Evolutionary conservation across 64 coral and sea anemone genomes (phyloP).

Genomic region (Stylophora pistillata): DNA sequence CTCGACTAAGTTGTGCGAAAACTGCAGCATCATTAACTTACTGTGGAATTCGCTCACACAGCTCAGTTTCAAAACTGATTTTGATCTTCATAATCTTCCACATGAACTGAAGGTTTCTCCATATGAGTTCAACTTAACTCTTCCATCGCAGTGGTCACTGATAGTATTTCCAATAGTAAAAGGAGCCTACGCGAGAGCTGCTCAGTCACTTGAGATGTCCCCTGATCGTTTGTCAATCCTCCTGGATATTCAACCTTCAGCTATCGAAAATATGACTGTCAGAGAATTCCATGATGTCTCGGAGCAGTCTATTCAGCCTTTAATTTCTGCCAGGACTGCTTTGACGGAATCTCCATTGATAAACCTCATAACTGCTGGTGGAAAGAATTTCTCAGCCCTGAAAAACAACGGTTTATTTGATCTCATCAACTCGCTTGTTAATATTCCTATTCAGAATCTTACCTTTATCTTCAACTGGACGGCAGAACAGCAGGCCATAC

Average conservation of each 20-base stretch:
- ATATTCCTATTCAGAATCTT: conserved; percentile 42
- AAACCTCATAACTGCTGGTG: conserved; percentile 4
- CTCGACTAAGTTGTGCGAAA: conserved; percentile 26
- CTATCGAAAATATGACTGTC: conserved; percentile 57
- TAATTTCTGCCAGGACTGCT: conserved; percentile 26
- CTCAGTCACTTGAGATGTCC: conserved; percentile 9
- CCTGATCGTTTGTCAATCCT: conserved; percentile 49
- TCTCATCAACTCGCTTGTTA: conserved; percentile 33
- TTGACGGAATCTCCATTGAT: conserved; percentile 19
- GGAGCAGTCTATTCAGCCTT: conserved; percentile 19
- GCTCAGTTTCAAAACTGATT: conserved; percentile 9
- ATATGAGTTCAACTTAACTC: conserved; percentile 43
- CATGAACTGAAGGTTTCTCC: conserved; percentile 16
- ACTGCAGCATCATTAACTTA: conserved; percentile 38
- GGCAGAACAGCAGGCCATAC: not conserved
- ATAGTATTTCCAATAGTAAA: conserved; percentile 32
- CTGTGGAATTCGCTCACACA: conserved; percentile 34
- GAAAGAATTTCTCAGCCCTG: conserved; percentile 19
- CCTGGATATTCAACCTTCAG: not conserved
- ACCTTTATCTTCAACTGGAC: conserved; percentile 72
- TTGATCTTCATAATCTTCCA: conserved; percentile 11
- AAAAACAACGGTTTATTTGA: conserved; percentile 48
- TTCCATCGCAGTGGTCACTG: conserved; percentile 53
- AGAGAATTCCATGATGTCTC: conserved; percentile 15
- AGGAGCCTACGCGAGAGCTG: conserved; percentile 16